Evolutionary conservation across 2,797 vertebrate genomes (phyloP).

Genomic region (Sebastes cheni): DNA sequence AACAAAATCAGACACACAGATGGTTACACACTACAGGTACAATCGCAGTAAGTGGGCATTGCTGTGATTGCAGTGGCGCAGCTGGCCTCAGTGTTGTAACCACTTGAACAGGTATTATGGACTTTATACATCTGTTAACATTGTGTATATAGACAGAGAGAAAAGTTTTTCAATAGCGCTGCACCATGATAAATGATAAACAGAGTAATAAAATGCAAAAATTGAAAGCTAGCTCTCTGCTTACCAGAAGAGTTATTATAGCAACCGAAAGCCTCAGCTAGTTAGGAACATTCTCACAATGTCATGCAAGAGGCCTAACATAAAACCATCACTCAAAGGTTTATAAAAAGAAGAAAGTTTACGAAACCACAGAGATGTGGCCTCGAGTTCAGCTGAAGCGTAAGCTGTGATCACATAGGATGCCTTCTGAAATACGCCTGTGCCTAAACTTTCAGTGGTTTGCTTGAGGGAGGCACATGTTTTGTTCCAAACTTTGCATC

Average conservation of each 20-base stretch:
- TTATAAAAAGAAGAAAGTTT: constrained; percentile 30
- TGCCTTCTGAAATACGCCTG: constrained; percentile 9
- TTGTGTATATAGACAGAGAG: neutral
- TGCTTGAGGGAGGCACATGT: constrained; percentile 2
- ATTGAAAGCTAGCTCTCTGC: neutral
- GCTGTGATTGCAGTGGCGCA: neutral
- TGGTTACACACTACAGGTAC: constrained; percentile 28
- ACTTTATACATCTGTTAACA: neutral
- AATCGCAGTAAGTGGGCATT: neutral
- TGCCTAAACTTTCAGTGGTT: constrained; percentile 13
- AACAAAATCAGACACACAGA: constrained; percentile 30
- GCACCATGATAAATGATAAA: constrained; percentile 7
- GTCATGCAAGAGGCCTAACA: neutral
- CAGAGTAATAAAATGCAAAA: neutral
- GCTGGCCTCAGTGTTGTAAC: neutral
- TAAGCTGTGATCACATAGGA: constrained; percentile 25
- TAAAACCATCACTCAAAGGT: constrained; percentile 1
- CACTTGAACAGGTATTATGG: neutral
- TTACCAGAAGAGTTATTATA: neutral
- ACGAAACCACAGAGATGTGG: constrained; percentile 18
- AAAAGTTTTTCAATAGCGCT: neutral
- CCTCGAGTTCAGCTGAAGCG: constrained; percentile 13
- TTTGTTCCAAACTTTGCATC: constrained; percentile 26
- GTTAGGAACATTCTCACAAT: neutral
- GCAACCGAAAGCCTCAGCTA: neutral